Percentiles rank a stretch among this genome's conserved stretches.
phyloP scores from a whole-genome alignment of 1,140 invertebrate genomes.

The Ylistrum balloti region DNA sequence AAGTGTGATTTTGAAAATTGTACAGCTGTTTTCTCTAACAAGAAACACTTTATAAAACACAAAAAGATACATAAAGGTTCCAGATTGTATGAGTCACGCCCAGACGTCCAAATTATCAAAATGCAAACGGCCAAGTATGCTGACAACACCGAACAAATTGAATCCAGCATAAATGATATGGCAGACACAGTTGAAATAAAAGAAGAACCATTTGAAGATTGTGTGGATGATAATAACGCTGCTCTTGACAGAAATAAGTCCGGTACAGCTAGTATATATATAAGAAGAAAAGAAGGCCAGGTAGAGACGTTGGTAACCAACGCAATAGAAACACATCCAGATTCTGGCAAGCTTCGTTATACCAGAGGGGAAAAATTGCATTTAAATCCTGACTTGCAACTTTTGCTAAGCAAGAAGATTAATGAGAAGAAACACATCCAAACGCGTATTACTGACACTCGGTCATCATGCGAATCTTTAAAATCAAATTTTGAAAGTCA shows the following conservation, averaged over 20 bases:
- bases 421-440: neutral
- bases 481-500: neutral
- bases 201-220: neutral
- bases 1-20: neutral
- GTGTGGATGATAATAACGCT: neutral
- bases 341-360: neutral
- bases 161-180: neutral
- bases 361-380: neutral
- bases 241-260: neutral
- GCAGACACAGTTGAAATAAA: neutral
- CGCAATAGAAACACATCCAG: neutral
- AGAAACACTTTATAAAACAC: neutral
- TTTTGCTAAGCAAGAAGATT: neutral
- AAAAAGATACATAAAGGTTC: neutral
- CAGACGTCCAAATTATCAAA: neutral
- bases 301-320: neutral
- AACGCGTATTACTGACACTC: neutral
- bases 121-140: neutral
- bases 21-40: neutral
- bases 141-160: neutral
- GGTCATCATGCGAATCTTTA: neutral
- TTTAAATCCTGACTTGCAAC: neutral
- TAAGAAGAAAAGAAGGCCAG: neutral
- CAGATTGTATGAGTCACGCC: neutral
- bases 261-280: conserved; percentile 25